These are phyloP conservation scores for Catharus fuscescens DNA, from an alignment of 2,113 vertebrate genomes.

Conservation along the genomic window DNA sequence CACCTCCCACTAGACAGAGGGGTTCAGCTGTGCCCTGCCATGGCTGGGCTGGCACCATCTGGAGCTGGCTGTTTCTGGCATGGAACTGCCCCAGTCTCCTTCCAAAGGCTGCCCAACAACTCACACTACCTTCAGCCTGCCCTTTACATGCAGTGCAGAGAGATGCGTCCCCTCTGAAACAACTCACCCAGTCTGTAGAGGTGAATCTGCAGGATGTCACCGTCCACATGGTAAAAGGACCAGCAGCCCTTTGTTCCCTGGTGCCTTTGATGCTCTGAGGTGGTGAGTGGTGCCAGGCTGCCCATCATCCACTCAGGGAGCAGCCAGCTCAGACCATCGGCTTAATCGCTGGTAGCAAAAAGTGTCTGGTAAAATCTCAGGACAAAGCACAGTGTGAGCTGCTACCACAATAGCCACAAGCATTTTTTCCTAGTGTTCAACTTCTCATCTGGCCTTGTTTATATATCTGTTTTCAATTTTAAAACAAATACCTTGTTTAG, in stretches of 20 bases:
- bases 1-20: fast-evolving
- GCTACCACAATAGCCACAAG: not conserved
- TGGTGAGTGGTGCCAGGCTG: fast-evolving
- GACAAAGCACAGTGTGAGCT: not conserved
- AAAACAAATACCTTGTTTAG: not conserved
- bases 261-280: not conserved
- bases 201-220: not conserved
- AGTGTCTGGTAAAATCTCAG: not conserved
- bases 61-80: fast-evolving
- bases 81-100: fast-evolving
- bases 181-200: not conserved
- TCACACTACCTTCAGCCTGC: fast-evolving
- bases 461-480: not conserved
- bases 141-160: fast-evolving
- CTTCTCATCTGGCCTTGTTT: not conserved
- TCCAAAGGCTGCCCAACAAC: not conserved
- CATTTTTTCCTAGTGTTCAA: not conserved
- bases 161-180: not conserved
- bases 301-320: fast-evolving
- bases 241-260: not conserved
- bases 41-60: fast-evolving
- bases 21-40: not conserved
- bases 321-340: not conserved
- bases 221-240: not conserved
- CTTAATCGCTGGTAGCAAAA: fast-evolving